Evolutionary conservation across 2,797 vertebrate genomes (phyloP).

Genomic region (Karalla daura): DNA sequence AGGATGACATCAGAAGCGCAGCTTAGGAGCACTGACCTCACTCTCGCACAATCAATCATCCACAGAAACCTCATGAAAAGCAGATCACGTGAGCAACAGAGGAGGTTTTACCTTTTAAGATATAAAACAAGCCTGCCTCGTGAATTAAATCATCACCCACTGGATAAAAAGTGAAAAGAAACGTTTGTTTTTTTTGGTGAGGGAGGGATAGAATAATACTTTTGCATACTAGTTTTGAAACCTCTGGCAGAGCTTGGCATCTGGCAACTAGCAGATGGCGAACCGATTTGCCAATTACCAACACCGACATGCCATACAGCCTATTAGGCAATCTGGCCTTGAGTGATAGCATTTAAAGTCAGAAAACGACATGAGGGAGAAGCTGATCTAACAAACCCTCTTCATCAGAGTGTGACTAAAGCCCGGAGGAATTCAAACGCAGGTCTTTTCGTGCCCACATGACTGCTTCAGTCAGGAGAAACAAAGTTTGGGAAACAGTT

Average conservation of each 20-base stretch:
- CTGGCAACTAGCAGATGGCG: conserved; percentile 72
- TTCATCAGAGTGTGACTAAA: conserved; percentile 76
- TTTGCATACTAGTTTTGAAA: conserved; percentile 55
- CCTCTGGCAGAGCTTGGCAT: conserved; percentile 62
- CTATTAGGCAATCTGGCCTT: conserved; percentile 71
- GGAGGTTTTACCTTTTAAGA: conserved; percentile 72
- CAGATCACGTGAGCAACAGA: conserved; percentile 39
- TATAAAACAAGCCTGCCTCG: conserved; percentile 48
- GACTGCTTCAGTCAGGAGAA: conserved; percentile 56
- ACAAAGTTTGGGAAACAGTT: conserved; percentile 54
- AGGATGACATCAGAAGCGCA: conserved; percentile 75
- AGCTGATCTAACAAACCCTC: conserved; percentile 69
- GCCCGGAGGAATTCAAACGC: conserved; percentile 70
- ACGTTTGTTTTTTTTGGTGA: no score
- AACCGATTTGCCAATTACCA: conserved; percentile 70
- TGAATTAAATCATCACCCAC: conserved; percentile 66
- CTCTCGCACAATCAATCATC: conserved; percentile 75
- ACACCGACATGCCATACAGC: conserved; percentile 58
- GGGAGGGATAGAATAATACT: conserved; percentile 39
- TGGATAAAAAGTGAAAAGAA: conserved; percentile 51
- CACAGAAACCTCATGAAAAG: conserved; percentile 45
- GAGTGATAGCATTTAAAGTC: conserved; percentile 73
- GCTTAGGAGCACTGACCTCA: conserved; percentile 74
- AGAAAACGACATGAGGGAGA: conserved; percentile 64
- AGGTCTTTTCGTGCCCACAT: conserved; percentile 65